A percentile compares a stretch with the other conserved stretches of the same genome.
Conservation (phyloP, 1,140 invertebrate genomes). For the Agrypnia vestita region DNA sequence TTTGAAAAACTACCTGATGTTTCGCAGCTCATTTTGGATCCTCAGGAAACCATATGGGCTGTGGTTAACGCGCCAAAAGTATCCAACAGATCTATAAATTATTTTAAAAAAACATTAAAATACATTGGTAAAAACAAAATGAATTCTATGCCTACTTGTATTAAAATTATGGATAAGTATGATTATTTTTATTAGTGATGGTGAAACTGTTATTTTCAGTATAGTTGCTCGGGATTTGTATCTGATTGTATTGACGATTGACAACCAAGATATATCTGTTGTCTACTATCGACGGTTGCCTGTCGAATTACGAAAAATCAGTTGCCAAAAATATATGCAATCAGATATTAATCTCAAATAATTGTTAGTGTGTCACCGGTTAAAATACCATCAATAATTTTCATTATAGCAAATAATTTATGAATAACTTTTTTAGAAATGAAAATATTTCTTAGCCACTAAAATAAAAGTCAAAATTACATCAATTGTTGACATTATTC, state of each 20-base stretch:
- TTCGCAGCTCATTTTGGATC: constrained; percentile 62
- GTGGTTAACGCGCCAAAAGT: constrained; percentile 59
- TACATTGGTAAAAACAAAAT: constrained; percentile 7
- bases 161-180: constrained; percentile 24
- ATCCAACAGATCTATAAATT: background rate
- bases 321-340: too few relatives aligned
- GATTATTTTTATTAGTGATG: constrained; percentile 30
- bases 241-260: too few relatives aligned
- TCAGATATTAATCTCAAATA: too few relatives aligned
- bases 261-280: too few relatives aligned
- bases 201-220: background rate
- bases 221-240: too few relatives aligned
- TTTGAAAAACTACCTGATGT: constrained; percentile 63
- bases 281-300: too few relatives aligned
- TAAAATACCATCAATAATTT: too few relatives aligned
- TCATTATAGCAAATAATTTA: too few relatives aligned
- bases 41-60: constrained; percentile 62
- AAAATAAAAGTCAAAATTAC: background rate
- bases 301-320: too few relatives aligned
- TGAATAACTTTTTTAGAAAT: too few relatives aligned
- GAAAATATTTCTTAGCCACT: background rate
- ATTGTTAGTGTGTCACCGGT: too few relatives aligned
- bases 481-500: background rate
- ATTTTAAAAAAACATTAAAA: constrained; percentile 2
- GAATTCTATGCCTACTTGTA: constrained; percentile 23